Percentiles rank a stretch among this genome's conserved stretches.
Conservation (phyloP, 2,797 vertebrate genomes). For the Gallinago stenura region DNA sequence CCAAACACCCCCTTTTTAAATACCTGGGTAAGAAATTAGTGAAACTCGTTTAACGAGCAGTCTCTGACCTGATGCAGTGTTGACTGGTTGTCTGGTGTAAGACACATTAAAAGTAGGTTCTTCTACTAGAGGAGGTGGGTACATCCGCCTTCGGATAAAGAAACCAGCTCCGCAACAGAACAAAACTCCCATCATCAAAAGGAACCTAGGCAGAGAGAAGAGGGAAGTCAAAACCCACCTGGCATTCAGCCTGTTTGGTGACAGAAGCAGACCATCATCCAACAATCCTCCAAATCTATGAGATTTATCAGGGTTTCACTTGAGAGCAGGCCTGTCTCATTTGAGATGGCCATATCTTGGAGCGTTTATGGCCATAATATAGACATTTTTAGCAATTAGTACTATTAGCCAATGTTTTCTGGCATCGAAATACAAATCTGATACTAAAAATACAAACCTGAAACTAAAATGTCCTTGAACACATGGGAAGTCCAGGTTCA, state of each 20-base stretch:
- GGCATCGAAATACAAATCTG: not conserved
- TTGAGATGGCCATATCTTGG: not conserved
- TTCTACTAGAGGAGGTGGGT: conserved; percentile 90
- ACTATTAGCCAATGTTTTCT: not conserved
- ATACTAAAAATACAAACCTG: not conserved
- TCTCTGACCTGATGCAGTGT: conserved; percentile 85
- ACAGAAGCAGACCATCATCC: not conserved
- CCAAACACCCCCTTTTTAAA: not conserved
- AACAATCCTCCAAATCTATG: not conserved
- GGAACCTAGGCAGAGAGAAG: conserved; percentile 83
- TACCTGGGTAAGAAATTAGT: not conserved
- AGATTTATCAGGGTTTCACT: not conserved
- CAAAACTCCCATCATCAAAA: conserved; percentile 96
- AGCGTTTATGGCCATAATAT: not conserved
- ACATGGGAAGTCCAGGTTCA: not conserved
- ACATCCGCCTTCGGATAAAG: conserved; percentile 94
- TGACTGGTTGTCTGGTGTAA: conserved; percentile 91
- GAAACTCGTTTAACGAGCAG: not conserved
- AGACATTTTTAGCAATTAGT: not conserved
- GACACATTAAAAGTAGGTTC: conserved; percentile 95
- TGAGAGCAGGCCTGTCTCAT: not conserved
- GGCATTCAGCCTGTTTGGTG: not conserved
- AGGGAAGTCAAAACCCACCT: not conserved
- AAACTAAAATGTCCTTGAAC: not conserved
- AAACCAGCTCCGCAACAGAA: conserved; percentile 96